phyloP scores from a whole-genome alignment of 2,888 invertebrate species.

The Drosophila kambysellisi region DNA sequence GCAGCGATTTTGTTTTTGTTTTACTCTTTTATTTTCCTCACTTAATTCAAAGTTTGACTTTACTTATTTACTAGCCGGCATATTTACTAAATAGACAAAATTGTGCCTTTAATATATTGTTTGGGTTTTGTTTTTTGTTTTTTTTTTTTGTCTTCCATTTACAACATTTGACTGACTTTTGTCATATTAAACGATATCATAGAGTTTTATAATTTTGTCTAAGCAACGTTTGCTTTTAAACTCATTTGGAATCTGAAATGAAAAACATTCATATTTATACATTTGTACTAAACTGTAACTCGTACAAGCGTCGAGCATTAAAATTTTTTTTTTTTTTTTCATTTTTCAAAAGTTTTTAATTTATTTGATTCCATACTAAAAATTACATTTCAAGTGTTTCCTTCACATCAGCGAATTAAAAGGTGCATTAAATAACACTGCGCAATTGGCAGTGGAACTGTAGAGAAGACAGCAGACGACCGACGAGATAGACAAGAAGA shows the following conservation, averaged over 20 bases:
- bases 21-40: constrained; percentile 4
- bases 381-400: constrained; percentile 47
- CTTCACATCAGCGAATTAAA: constrained; percentile 7
- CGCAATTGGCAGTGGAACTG: constrained; percentile 52
- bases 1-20: constrained; percentile 18
- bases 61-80: neutral
- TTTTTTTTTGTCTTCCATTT: neutral
- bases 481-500: constrained; percentile 2
- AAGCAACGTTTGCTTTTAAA: neutral
- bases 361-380: constrained; percentile 30
- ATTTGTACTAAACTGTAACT: constrained; percentile 23
- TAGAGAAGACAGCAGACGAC: constrained; percentile 24
- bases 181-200: neutral
- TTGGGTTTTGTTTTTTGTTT: too few relatives aligned
- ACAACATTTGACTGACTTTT: neutral
- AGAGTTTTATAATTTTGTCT: too few relatives aligned
- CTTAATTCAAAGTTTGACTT: constrained; percentile 34
- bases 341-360: constrained; percentile 52
- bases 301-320: constrained; percentile 57
- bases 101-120: neutral
- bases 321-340: constrained; percentile 4
- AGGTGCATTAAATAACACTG: constrained; percentile 47
- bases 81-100: constrained; percentile 3
- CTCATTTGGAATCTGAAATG: neutral
- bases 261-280: too few relatives aligned